These are phyloP conservation scores for Solenopsis fugax DNA, from an alignment of 1,140 invertebrate species.

Conservation along the genomic window DNA sequence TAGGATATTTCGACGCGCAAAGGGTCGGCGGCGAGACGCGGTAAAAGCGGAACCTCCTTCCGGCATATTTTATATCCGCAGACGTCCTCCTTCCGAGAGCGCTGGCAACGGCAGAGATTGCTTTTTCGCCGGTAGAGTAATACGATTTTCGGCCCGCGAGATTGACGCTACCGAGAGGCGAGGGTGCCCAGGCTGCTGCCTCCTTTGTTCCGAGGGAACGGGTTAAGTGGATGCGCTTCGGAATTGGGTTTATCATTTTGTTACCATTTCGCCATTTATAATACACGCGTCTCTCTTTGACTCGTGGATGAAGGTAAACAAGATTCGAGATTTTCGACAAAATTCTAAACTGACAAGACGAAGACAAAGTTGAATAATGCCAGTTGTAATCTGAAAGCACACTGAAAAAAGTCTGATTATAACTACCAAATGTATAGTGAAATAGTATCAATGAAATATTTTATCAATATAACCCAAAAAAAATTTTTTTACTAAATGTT, in stretches of 20 bases:
- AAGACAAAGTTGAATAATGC: background rate
- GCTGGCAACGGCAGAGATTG: conserved; percentile 77
- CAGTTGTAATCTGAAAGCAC: background rate
- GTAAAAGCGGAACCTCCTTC: conserved; percentile 68
- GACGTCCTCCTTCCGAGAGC: conserved; percentile 54
- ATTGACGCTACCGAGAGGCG: conserved; percentile 74
- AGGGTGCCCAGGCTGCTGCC: conserved; percentile 31
- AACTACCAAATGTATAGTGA: too few species aligned
- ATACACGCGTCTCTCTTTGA: conserved; percentile 40
- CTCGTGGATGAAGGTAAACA: background rate
- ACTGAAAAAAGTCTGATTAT: too few species aligned
- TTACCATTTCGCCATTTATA: conserved; percentile 40
- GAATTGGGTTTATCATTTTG: conserved; percentile 45
- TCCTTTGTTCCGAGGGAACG: conserved; percentile 76
- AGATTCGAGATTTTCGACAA: background rate
- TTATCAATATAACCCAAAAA: too few species aligned
- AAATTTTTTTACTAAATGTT: too few species aligned
- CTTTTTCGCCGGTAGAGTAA: conserved; percentile 79
- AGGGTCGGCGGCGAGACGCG: conserved; percentile 75
- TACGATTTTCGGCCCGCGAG: conserved; percentile 76
- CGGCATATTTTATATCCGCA: conserved; percentile 79
- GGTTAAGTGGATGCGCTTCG: conserved; percentile 68
- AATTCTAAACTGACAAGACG: conserved; percentile 11
- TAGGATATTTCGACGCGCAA: conserved; percentile 74
- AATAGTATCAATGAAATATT: too few species aligned